These are phyloP conservation scores for Simalia tracyae DNA, from an alignment of 2,797 vertebrate species.

Conservation along the genomic window DNA sequence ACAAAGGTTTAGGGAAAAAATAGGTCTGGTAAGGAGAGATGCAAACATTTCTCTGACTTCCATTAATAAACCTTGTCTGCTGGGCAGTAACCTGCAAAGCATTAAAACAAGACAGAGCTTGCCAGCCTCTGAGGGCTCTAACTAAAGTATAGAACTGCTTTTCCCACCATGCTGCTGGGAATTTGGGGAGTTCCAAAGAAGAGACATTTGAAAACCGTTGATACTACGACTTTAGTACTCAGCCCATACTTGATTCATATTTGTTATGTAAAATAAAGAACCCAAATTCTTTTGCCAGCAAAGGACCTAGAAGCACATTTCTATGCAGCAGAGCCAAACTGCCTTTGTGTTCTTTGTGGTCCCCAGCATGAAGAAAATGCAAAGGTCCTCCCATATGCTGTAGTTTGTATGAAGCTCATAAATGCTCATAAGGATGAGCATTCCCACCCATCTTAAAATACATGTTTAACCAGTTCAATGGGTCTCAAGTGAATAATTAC, in stretches of 20 bases:
- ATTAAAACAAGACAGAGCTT: neutral
- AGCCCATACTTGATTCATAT: neutral
- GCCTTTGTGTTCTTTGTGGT: neutral
- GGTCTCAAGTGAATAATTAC: neutral
- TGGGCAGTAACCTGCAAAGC: neutral
- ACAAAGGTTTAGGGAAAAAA: neutral
- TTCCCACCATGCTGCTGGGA: neutral
- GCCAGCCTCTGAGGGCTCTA: neutral
- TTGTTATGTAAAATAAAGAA: neutral
- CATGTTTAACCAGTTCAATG: neutral
- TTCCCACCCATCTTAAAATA: neutral
- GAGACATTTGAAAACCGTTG: neutral
- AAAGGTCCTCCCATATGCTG: neutral
- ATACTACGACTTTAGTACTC: neutral
- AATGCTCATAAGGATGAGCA: neutral
- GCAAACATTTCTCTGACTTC: neutral
- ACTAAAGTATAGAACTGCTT: neutral
- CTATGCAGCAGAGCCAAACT: neutral
- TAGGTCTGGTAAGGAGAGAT: neutral
- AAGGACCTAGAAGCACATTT: neutral
- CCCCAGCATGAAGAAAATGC: neutral
- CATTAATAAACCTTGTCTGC: neutral
- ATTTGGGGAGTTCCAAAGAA: neutral
- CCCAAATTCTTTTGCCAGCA: neutral
- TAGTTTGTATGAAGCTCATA: neutral